Conservation (phyloP, 2,797 vertebrate genomes). For the Petrocephalus schoutedeni region DNA sequence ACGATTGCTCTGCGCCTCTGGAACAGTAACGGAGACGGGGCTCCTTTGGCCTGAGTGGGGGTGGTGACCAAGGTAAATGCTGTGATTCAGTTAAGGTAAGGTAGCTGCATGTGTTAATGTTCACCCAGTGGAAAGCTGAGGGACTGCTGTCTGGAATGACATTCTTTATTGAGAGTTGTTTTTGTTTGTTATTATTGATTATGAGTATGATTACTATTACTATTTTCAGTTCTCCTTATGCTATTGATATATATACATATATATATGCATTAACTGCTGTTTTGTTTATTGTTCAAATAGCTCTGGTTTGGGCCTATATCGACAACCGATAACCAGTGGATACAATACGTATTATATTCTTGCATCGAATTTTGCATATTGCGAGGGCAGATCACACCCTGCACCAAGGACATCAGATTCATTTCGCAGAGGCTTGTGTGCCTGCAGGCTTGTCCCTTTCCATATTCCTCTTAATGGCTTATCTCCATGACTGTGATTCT, state of each 20-base stretch:
- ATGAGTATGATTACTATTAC: conserved; percentile 69
- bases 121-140: neutral
- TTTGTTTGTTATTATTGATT: conserved; percentile 57
- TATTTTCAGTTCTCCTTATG: conserved; percentile 69
- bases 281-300: conserved; percentile 47
- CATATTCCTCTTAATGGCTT: neutral
- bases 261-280: conserved; percentile 70
- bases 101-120: neutral
- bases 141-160: conserved; percentile 55
- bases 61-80: neutral
- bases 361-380: conserved; percentile 1
- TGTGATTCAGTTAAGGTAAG: neutral
- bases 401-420: neutral
- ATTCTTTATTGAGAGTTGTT: conserved; percentile 65
- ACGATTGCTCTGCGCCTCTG: neutral
- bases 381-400: neutral
- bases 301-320: neutral
- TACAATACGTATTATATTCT: neutral
- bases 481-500: neutral
- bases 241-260: conserved; percentile 71
- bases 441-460: neutral
- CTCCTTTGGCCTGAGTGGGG: neutral
- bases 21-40: neutral
- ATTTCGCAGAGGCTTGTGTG: neutral
- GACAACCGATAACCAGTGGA: conserved; percentile 7